Base-by-base conservation (phyloP, 2,113 vertebrate species). In the Conger conger region DNA sequence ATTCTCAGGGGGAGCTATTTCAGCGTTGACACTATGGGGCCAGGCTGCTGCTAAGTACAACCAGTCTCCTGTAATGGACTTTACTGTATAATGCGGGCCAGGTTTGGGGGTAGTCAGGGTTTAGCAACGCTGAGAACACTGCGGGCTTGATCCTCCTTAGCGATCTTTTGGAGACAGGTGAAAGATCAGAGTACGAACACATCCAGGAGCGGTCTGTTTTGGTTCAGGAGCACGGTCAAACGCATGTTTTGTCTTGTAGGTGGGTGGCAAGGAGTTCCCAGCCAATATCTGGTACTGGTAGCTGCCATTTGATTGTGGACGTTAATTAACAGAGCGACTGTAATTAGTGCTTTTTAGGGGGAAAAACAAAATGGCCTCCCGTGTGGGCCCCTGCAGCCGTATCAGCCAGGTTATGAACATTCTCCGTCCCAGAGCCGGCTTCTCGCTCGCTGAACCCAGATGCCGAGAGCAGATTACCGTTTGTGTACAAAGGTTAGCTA, bases 1-100 rank as follows among this genome's bases (percentile, higher is more conserved):
- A 18, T 57, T 18, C 18, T 57, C 18, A 68, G 60, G 60, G 20
- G 60, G 27, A n/a, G 60, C 0, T 42, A 42, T 57, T 88, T 82
- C 77, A 87, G 76, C 83, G 84, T 30, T 87, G 85, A 82, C 53
- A 85, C 86, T 86, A 76, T 82, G 50, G 82, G 80, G 86, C 80
- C 76, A 82, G 83, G 18, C 73, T 86, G 77, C 73, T 53, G 79
- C 84, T 87, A 40, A 78, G n/a, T 33, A 1, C 54, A 76, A 76
- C 86, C 84, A 89, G 76, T 85, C 84, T 81, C 82, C 38, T 87
- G 80, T 89, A 88, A 89, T 89, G 86, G 87, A 86, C 83, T 88
- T 38, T 85, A 76, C 88, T 89, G 85, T 85, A 82, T 87, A 87
- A 88, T 18, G 53, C 5, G 27, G 23, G 79, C 13, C 35, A n/a